Base-by-base conservation (phyloP, 2,797 vertebrate genomes). In the Hemitrygon akajei region DNA sequence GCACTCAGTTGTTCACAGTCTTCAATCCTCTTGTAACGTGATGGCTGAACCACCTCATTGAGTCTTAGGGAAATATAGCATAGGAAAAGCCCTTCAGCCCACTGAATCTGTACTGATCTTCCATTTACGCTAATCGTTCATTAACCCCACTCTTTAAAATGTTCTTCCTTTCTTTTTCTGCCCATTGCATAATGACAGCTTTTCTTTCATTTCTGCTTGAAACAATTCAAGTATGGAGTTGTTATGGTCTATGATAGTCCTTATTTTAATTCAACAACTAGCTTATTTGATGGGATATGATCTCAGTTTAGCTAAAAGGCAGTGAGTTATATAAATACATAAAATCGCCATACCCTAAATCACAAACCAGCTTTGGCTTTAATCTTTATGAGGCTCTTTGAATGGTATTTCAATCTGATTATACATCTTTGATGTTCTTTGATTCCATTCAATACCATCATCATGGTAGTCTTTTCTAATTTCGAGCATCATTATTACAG, bases 391-490 rank as follows among this genome's bases (percentile, higher is more conserved):
- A 20, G 7, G 7, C 2, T 89, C 86, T 89, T 89, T 89, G 86
- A 89, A 66, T 37, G 16, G 7, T 3, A 66, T 66, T 89, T 69
- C 34, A 89, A 69, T 66, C 86, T 66, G 86, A 37, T 89, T 89
- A 89, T 89, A 60, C n/a, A 63, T 63, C 16, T 89, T 89, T 69
- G 86, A 89, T 89, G 60, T 69, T 20, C 6, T 69, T 89, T 69
- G 60, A 37, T 69, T 89, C 86, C 22, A 69, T 69, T 37, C n/a
- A 20, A 10, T 69, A 69, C 86, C 86, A 66, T 89, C n/a, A 69
- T 89, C 60, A 34, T 37, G 86, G 60, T 69, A 7, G 18, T 22
- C 60, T 34, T 18, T 66, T 89, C 2, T 69, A 37, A 69, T 34
- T 89, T 34, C 81, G 34, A 18, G 27, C 20, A 22, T 34, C 16